Base-by-base conservation (phyloP, 2,797 vertebrate genomes). In the Darevskia nairensis region DNA sequence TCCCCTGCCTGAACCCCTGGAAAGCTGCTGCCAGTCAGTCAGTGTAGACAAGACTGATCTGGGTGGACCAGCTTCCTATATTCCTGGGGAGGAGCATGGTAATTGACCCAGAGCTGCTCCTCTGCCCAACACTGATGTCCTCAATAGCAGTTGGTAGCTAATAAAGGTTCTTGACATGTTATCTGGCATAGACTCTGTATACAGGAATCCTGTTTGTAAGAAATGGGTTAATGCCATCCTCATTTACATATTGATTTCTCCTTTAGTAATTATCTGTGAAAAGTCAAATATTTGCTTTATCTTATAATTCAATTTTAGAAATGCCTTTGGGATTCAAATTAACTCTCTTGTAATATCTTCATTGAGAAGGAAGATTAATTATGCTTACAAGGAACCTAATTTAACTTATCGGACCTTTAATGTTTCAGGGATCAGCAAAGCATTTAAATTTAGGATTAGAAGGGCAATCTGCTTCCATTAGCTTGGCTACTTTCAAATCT, bases 251-350 rank as follows among this genome's bases (percentile, higher is more conserved):
- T 95, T 95, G 95, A 95, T 94, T 96, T 95, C 92, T 92, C 95
- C 91, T 27, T 91, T 93, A 95, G 96, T 93, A 97, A 97, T 97
- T 97, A 96, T 97, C 94, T 96, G 93, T 92, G 96, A 97, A 97
- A 96, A 96, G 96, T 97, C 97, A 97, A 97, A 97, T 97, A 97
- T 97, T 97, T 97, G 96, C 95, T 97, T 97, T 97, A 97, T 97
- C 96, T 97, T 97, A 95, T 97, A 97, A 97, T 97, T 97, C 96
- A 97, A 97, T 97, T 97, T 97, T 93, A 92, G 94, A 94, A 96
- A 96, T 94, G 96, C 96, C 96, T 97, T 95, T 97, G 95, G 96
- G 97, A 97, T 96, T 97, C 96, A 97, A 96, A 97, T 97, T 96
- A 97, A 97, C 85, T 92, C 94, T 93, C 96, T 95, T 96, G 95